Base-by-base conservation (phyloP, 2,113 vertebrate genomes). In the Gadus chalcogrammus region DNA sequence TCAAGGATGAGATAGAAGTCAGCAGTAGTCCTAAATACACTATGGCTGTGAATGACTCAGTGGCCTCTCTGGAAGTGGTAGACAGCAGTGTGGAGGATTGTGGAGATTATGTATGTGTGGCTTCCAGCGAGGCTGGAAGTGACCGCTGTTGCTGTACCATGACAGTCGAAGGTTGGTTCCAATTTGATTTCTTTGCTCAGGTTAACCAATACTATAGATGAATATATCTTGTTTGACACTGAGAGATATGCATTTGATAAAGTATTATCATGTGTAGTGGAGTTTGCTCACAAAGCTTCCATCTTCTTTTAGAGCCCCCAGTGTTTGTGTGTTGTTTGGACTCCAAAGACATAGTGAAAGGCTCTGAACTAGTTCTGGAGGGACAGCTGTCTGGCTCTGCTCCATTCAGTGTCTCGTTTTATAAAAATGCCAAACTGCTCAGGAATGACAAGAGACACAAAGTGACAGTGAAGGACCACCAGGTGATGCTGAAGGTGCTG, bases 91-190 rank as follows among this genome's bases (percentile, higher is more conserved):
- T 88, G 11, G 93, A 95, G 86, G 95, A 98, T 79, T 94, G 92
- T 74, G 97, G 97, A 0, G 94, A 97, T 84, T 99, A 97, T 67
- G 88, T 94, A 66, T 99, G 97, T 1, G 88, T 95, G 80, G 97
- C 94, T 15, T 94, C 93, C 84, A 98, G 95, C n/a, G 95, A 98
- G 56, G 97, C 96, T 71, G 97, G 97, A 70, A 96, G 88, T 81
- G 96, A 98, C 71, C 94, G 91, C 80, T 98, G 95, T 86, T 92
- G 93, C 86, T 93, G 94, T 58, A 71, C 95, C 75, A 81, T 99
- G 18, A 93, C 94, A 79, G 87, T 99, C 82, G 98, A 99, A 99
- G 97, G 97, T 99, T 84, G 80, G 95, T 90, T 72, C 52, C 15
- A 3, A 42, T 74, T 24, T 6, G 5, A 12, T 16, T 6, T 42